phyloP scores from a whole-genome alignment of 2,888 invertebrate genomes.

The Cheilosia grossa region DNA sequence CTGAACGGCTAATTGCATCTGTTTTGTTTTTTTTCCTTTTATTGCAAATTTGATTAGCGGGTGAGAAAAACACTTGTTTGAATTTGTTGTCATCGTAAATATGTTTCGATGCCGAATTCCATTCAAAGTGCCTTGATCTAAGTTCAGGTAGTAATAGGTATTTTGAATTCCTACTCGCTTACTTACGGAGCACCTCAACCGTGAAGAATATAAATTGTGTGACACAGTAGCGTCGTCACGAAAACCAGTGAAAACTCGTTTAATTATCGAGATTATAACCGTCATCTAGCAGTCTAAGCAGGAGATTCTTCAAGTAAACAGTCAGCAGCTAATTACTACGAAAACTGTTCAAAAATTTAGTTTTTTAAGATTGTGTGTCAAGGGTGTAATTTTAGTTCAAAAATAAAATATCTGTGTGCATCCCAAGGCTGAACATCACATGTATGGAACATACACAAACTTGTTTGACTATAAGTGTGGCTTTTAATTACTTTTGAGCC shows the following conservation, averaged over 20 bases:
- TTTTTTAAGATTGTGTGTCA: conserved; percentile 6
- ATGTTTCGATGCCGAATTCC: neutral
- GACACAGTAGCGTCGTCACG: neutral
- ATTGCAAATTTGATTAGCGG: neutral
- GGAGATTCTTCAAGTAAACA: neutral
- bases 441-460: conserved; percentile 18
- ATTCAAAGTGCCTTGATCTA: neutral
- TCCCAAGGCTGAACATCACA: conserved; percentile 18
- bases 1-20: neutral
- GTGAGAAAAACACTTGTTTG: neutral
- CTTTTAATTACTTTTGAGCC: conserved; percentile 49
- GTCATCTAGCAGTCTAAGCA: neutral
- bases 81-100: neutral
- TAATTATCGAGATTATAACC: neutral
- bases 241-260: neutral
- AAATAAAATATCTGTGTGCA: neutral
- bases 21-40: neutral
- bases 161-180: neutral
- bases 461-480: conserved; percentile 36
- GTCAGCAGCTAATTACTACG: neutral
- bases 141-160: neutral
- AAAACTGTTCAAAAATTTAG: neutral
- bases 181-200: neutral
- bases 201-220: neutral
- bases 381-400: conserved; percentile 5